A percentile compares a stretch with the other conserved stretches of the same genome.
Conservation (phyloP, 30 jellyfish, hydroid and myxozoan genomes). For the Aurelia aurita complex sp. Pacific region DNA sequence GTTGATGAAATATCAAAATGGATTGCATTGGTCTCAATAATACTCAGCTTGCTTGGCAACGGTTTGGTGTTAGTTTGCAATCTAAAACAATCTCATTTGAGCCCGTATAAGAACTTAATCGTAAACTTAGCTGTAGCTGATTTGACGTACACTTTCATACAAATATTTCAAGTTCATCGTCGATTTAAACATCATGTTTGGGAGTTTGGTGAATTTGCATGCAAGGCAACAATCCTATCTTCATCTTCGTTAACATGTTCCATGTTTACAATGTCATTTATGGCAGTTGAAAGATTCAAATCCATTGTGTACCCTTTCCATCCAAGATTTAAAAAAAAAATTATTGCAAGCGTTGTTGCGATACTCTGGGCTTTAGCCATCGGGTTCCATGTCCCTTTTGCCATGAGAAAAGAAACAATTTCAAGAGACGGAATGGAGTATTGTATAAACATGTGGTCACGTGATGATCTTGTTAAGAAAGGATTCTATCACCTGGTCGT, state of each 20-base stretch:
- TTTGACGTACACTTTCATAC: constrained; percentile 32
- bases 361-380: constrained; percentile 42
- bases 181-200: constrained; percentile 43
- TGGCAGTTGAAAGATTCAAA: constrained; percentile 54
- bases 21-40: constrained; percentile 46
- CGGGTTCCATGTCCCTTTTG: constrained; percentile 35
- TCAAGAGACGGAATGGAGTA: constrained; percentile 11
- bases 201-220: constrained; percentile 50
- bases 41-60: constrained; percentile 41
- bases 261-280: constrained; percentile 57
- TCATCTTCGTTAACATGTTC: constrained; percentile 40
- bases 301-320: constrained; percentile 47
- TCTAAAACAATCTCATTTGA: background rate
- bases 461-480: background rate
- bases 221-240: constrained; percentile 24
- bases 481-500: constrained; percentile 19
- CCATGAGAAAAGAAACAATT: constrained; percentile 4
- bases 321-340: constrained; percentile 8
- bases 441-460: constrained; percentile 14
- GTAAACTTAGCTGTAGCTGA: constrained; percentile 51
- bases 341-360: background rate
- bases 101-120: constrained; percentile 27
- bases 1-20: constrained; percentile 37
- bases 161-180: constrained; percentile 46
- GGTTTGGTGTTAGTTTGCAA: constrained; percentile 26